Conservation (phyloP, 1,140 invertebrate species). For the Lysiphlebus fabarum region DNA sequence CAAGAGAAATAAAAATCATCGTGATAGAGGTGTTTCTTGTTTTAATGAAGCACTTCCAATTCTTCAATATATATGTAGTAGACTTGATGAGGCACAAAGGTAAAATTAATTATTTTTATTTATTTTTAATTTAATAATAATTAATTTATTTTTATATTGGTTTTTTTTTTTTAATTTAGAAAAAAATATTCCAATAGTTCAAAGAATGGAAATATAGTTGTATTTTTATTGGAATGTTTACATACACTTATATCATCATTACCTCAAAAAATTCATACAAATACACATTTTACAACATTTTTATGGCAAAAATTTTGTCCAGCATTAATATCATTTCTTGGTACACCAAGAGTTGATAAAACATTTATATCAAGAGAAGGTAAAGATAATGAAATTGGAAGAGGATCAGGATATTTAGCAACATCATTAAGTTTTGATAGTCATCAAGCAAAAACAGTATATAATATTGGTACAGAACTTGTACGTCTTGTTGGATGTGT, state of each 20-base stretch:
- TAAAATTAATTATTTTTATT: constrained; percentile 38
- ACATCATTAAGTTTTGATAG: constrained; percentile 72
- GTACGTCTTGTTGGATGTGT: constrained; percentile 82
- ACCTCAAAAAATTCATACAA: constrained; percentile 75
- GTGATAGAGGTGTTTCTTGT: constrained; percentile 73
- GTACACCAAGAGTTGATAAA: constrained; percentile 73
- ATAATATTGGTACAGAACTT: constrained; percentile 82
- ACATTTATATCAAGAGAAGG: constrained; percentile 66
- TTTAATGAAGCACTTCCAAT: constrained; percentile 88
- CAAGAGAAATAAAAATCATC: constrained; percentile 59
- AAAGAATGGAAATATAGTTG: constrained; percentile 63
- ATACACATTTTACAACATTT: constrained; percentile 80
- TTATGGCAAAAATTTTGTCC: constrained; percentile 91
- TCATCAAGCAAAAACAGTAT: constrained; percentile 80
- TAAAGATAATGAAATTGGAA: constrained; percentile 60
- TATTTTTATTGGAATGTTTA: constrained; percentile 82
- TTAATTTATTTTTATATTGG: too few relatives aligned
- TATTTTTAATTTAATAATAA: constrained; percentile 25
- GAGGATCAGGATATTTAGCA: constrained; percentile 69
- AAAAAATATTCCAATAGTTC: constrained; percentile 51
- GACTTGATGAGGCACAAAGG: constrained; percentile 77
- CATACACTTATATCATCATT: constrained; percentile 79
- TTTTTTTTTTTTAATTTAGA: constrained; percentile 35
- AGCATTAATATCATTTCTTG: constrained; percentile 79
- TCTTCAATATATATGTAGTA: constrained; percentile 83